Conservation (phyloP, 2,797 vertebrate species). For the Characodon lateralis region DNA sequence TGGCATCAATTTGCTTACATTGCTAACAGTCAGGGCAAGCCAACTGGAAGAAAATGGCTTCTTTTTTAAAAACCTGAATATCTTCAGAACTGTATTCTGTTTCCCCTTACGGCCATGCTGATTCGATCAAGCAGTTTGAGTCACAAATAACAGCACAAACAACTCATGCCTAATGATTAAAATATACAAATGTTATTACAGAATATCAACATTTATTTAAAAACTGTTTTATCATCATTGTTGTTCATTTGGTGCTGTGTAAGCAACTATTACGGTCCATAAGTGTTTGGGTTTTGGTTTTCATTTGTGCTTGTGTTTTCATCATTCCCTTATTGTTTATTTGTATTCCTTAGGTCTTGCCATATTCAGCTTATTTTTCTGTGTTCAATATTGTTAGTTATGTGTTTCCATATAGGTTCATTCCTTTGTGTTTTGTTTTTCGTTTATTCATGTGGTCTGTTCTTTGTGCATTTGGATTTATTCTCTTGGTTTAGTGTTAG, state of each 20-base stretch:
- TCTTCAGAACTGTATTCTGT: not conserved
- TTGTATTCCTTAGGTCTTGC: too few species aligned
- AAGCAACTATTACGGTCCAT: not conserved
- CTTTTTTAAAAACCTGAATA: not conserved
- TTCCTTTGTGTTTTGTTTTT: too few species aligned
- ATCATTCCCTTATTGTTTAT: too few species aligned
- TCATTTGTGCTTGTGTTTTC: too few species aligned
- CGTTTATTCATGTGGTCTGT: too few species aligned
- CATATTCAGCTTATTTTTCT: too few species aligned
- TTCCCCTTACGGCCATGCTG: not conserved
- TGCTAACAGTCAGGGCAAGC: not conserved
- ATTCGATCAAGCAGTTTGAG: not conserved
- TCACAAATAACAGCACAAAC: not conserved
- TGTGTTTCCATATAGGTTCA: too few species aligned
- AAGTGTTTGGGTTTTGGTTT: too few species aligned
- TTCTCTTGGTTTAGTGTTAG: too few species aligned
- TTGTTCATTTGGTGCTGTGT: not conserved
- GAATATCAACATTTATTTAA: not conserved
- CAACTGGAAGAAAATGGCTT: not conserved
- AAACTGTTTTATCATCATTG: not conserved
- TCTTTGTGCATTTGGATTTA: too few species aligned
- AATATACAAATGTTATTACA: not conserved
- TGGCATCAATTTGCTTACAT: slow-evolving; percentile 5
- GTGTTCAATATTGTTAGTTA: too few species aligned
- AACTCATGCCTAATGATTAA: not conserved